A percentile compares a stretch with the other conserved stretches of the same genome.
Evolutionary conservation across 2,888 invertebrate genomes (phyloP).

Genomic region (Nemapogon koenigi): DNA sequence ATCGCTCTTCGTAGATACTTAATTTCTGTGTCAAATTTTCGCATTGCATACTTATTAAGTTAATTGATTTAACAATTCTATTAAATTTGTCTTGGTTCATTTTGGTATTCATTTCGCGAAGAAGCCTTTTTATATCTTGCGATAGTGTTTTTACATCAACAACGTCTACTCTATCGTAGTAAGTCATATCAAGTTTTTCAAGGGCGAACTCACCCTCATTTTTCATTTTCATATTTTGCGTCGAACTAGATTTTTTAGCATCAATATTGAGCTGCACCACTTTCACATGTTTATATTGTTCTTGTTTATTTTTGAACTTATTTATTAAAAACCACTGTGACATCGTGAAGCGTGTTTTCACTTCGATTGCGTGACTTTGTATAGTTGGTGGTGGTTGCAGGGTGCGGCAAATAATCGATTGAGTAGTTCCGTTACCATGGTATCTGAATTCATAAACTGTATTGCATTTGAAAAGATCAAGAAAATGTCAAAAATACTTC

Average conservation of each 20-base stretch:
- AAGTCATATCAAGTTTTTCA: no score
- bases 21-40: background rate
- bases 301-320: background rate
- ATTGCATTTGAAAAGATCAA: no score
- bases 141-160: conserved; percentile 5
- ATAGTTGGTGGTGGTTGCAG: conserved; percentile 1
- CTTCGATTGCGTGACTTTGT: conserved; percentile 1
- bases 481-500: no score
- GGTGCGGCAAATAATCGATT: conserved; percentile 5
- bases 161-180: conserved; percentile 6
- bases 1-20: conserved; percentile 2
- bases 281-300: conserved; percentile 4
- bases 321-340: conserved; percentile 5
- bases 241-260: background rate
- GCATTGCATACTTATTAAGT: conserved; percentile 1
- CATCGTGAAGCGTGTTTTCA: background rate
- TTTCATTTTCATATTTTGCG: no score
- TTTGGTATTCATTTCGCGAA: background rate
- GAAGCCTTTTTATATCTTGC: conserved; percentile 4
- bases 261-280: conserved; percentile 2
- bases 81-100: conserved; percentile 3
- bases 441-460: no score
- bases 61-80: background rate
- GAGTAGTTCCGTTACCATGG: conserved; percentile 1
- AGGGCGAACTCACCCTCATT: no score